Base-by-base conservation (phyloP, 2,888 invertebrate species). In the Thereva unica region DNA sequence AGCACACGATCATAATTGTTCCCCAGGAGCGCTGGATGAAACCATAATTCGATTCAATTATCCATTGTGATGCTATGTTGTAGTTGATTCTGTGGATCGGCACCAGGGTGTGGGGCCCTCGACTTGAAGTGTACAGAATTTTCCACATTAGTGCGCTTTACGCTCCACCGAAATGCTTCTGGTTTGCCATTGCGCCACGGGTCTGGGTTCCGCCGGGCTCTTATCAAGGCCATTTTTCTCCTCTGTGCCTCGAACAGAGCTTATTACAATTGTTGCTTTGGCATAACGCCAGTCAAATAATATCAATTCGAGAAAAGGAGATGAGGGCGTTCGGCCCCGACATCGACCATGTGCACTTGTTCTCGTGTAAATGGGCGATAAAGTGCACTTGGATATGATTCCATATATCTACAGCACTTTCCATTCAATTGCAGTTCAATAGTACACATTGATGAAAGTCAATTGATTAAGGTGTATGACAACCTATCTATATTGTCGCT, bases 261-360 rank as follows among this genome's bases (percentile, higher is more conserved):
- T 63, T 63, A 63, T 63, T 63, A 63, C 63, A 63, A 63, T 63
- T 63, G 63, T 63, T 63, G 63, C 63, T 47, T 63, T 63, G 63
- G 63, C 63, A 47, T 63, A 9, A 41, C 50, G 63, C 63, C 63
- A 63, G 63, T 49, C 50, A 63, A 63, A 40, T 63, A 63, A 63
- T 63, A 63, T 63, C 49, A 63, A 63, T 63, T 63, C 23, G 34
- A 49, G 50, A 63, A 63, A 63, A 63, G 40, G 47, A 57, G 23
- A 47, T n/a, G 52, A 12, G 38, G 38, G 10, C 38, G 6, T 38
- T 40, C 53, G n/a, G 53, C 7, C n/a, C 10, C 53, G 38, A 53
- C n/a, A 35, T 52, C 37, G 52, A 35, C 52, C 52, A 53, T 53
- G 53, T 53, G 53, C 53, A 53, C 10, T 53, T 10, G 53, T 35